Evolutionary conservation across 2,113 vertebrate genomes (phyloP), one percentile per base, ranked within the genome.

Genomic region (Orientallactaga bullata): DNA sequence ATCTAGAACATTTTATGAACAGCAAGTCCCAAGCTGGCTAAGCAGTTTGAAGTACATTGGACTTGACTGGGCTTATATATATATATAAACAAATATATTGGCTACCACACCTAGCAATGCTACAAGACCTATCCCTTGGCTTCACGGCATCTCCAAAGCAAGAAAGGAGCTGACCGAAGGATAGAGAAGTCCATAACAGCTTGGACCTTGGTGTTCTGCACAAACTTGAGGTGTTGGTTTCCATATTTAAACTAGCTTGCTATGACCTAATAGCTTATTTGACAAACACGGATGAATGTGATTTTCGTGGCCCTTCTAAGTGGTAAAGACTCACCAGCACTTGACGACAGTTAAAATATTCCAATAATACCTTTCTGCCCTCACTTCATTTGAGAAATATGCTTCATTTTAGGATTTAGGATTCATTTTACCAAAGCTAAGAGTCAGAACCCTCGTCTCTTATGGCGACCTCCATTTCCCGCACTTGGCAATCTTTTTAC

Each of bases 241-340:
- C n/a, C 39, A 77, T 21, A 73, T 61, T 90, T 88, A 90, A 77
- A 61, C 73, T 92, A 72, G 35, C 32, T 66, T 74, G 77, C 81
- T 79, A 32, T 55, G 39, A 84, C 47, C 32, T 85, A 23, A 30
- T 8, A 65, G 51, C 32, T 69, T 35, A 88, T 21, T 71, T 69
- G 26, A 68, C 32, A 39, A 61, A 68, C 51, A 82, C 51, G 93
- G 35, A 24, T 32, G 32, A 90, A 15, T 9, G 2, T 80, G 12
- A 65, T 63, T 73, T 74, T 61, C 76, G 77, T 23, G 21, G 28
- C 20, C 16, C 39, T 86, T 90, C 37, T 18, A 91, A 84, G 47
- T 30, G n/a, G 35, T 32, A 55, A 88, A 73, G 15, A 65, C 13
- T 74, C 13, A 85, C 5, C 51, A 66, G 51, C 61, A 58, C 18